These are phyloP conservation scores for Gallinago paraguaiae DNA, from an alignment of 2,113 vertebrate genomes.

Conservation along the genomic window DNA sequence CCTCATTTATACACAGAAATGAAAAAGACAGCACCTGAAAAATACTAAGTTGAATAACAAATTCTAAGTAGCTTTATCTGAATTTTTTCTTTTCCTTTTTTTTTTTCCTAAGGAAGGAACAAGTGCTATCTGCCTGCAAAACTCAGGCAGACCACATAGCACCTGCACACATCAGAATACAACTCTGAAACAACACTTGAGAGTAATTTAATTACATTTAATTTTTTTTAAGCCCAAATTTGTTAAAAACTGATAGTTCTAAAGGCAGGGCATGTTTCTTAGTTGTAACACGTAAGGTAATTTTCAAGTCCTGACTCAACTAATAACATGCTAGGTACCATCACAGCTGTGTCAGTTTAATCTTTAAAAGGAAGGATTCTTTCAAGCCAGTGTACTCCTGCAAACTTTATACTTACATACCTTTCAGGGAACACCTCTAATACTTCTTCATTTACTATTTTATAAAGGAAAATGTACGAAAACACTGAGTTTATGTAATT, in stretches of 20 bases:
- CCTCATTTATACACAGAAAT: neutral
- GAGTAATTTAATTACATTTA: neutral
- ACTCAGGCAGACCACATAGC: neutral
- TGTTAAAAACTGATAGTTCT: neutral
- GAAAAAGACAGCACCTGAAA: neutral
- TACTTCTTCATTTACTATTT: neutral
- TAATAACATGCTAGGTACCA: neutral
- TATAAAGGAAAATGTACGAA: neutral
- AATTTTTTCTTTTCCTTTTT: neutral
- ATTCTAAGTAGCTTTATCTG: neutral
- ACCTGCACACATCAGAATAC: neutral
- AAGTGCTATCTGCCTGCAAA: neutral
- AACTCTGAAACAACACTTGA: neutral
- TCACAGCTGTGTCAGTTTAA: neutral
- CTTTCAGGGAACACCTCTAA: neutral
- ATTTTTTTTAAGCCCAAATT: neutral
- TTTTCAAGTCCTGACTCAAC: neutral
- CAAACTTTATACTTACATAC: neutral
- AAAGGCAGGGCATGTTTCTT: neutral
- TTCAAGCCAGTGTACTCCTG: neutral
- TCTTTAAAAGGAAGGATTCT: neutral
- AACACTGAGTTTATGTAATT: neutral
- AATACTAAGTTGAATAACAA: neutral
- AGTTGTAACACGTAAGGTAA: neutral
- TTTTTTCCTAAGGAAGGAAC: neutral